Evolutionary conservation across 92 coral and sea anemone species (phyloP), one percentile per base, ranked within the genome.

Genomic region (Pocillopora meandrina): DNA sequence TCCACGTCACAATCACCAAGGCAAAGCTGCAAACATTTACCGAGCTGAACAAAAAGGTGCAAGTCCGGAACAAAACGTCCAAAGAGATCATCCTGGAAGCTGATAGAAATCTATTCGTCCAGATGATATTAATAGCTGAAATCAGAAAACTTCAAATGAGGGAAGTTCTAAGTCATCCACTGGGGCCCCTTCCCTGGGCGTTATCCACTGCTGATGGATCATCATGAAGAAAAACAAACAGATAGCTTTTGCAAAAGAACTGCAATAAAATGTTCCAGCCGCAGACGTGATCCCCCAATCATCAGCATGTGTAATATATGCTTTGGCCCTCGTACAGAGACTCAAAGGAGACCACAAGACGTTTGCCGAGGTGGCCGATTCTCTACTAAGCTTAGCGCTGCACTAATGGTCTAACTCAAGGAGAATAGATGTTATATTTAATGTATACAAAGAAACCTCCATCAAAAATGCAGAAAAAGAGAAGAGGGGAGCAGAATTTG

Each of bases 151-250:
- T 89, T 12, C 80, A 89, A 20, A 72, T 87, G 93, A 67, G 77
- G 47, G 91, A 89, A 11, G 84, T 90, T 13, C 86, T 92, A 5
- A 31, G 73, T 10, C 87, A 89, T 82, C 87, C 88, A n/a, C 85
- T 92, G 9, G 91, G 93, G 12, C 95, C 93, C 16, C 87, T 92
- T 56, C 90, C 93, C 1, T 89, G 89, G 89, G 26, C 26, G 26
- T 26, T 26, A 1, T 26, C 26, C 26, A 26, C 26, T 26, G 26
- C 26, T 26, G 26, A 26, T 26, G 26, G 26, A 26, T 26, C 26
- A 26, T 26, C 26, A 26, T 26, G 26, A 26, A 26, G 26, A 26
- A 26, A 26, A 26, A 26, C 26, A 26, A 26, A 26, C 26, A 26
- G 26, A 26, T 26, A 26, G 26, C 26, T 26, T 26, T 26, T 26